Conservation (phyloP, 2,797 vertebrate species). For the Sebastes itinus region DNA sequence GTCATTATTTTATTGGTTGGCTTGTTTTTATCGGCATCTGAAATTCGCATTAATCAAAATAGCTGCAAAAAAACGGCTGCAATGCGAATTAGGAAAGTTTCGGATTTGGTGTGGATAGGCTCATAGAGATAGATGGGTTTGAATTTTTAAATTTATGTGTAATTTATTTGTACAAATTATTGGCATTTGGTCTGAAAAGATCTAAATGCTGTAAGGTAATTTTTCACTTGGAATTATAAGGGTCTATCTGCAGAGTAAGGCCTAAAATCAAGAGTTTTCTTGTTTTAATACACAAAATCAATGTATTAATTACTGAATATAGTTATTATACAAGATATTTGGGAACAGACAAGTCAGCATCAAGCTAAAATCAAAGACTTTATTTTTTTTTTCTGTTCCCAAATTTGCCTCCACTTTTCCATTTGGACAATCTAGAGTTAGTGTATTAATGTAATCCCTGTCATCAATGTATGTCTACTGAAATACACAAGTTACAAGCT, state of each 20-base stretch:
- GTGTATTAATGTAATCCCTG: background rate
- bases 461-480: background rate
- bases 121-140: no score
- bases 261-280: background rate
- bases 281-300: background rate
- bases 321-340: background rate
- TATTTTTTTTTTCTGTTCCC: background rate
- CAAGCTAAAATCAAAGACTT: background rate
- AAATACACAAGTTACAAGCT: background rate
- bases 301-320: background rate
- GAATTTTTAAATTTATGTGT: no score
- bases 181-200: no score
- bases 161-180: no score
- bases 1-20: no score
- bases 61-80: no score
- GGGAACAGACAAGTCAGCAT: background rate
- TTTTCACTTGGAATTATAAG: background rate
- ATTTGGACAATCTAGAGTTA: background rate
- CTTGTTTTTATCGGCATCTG: no score
- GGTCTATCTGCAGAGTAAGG: background rate
- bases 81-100: no score
- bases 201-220: background rate
- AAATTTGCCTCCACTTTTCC: background rate
- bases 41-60: no score
- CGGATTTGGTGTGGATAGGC: no score